phyloP scores from a whole-genome alignment of 2,888 invertebrate species.

The Drosophila ochracea region DNA sequence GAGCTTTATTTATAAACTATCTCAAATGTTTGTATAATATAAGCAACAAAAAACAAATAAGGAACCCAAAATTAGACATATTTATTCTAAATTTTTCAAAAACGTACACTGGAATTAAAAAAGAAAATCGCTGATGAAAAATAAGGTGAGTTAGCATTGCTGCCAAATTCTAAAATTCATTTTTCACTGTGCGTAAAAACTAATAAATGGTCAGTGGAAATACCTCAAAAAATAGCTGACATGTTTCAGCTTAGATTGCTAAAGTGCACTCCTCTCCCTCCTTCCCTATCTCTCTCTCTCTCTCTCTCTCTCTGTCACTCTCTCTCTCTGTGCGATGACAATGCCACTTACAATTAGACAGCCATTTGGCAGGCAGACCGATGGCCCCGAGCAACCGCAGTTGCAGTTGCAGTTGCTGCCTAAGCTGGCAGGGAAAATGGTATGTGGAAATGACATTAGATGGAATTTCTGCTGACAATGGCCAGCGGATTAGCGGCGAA shows the following conservation, averaged over 20 bases:
- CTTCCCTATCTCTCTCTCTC: no score
- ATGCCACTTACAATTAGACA: conserved; percentile 60
- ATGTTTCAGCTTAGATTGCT: conserved; percentile 40
- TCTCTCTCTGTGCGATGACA: conserved; percentile 27
- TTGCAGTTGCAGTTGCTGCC: conserved; percentile 11
- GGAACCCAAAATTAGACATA: not conserved
- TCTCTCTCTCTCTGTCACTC: not conserved
- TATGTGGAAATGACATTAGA: conserved; percentile 66
- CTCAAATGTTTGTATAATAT: no score
- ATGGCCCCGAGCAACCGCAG: conserved; percentile 35
- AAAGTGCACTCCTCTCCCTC: not conserved
- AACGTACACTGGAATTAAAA: not conserved
- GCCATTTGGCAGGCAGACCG: conserved; percentile 53
- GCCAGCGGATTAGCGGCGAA: conserved; percentile 65
- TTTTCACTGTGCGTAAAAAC: not conserved
- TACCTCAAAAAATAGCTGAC: conserved; percentile 37
- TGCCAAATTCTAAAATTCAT: not conserved
- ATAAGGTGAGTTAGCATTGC: not conserved
- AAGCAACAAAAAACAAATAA: not conserved
- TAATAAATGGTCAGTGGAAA: conserved; percentile 10
- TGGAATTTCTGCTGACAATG: conserved; percentile 76
- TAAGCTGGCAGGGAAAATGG: conserved; percentile 49
- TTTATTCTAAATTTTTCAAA: not conserved
- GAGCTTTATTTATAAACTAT: not conserved
- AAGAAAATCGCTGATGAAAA: not conserved